These are phyloP conservation scores for Lerema accius DNA, from an alignment of 1,140 invertebrate genomes.

Conservation along the genomic window DNA sequence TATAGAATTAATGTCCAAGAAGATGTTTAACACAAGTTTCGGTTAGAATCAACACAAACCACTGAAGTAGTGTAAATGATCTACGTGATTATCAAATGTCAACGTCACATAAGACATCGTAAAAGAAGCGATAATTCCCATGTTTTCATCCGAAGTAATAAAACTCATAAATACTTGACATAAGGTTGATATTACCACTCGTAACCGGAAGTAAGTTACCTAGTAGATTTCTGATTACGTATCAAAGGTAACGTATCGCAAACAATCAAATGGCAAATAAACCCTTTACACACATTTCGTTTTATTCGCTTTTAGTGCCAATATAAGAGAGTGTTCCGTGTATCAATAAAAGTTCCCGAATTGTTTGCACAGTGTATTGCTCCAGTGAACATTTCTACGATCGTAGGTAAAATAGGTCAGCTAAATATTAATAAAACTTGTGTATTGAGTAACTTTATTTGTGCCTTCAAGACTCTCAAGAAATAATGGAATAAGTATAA, in stretches of 20 bases:
- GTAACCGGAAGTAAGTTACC: conserved; percentile 15
- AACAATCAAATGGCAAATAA: conserved; percentile 69
- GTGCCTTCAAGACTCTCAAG: not conserved
- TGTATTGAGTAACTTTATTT: not conserved
- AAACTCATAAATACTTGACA: conserved; percentile 30
- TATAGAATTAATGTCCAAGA: too few species aligned
- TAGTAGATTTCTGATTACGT: conserved; percentile 15
- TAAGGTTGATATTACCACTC: conserved; percentile 45
- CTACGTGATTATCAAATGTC: too few species aligned
- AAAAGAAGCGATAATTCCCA: too few species aligned
- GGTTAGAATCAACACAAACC: too few species aligned
- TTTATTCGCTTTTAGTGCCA: conserved; percentile 59
- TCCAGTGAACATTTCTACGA: conserved; percentile 8
- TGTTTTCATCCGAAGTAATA: too few species aligned
- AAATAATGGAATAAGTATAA: too few species aligned
- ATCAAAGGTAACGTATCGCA: conserved; percentile 41
- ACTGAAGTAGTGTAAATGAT: too few species aligned
- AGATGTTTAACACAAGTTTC: too few species aligned
- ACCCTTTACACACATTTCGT: conserved; percentile 56
- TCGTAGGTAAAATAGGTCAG: conserved; percentile 19
- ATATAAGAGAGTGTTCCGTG: conserved; percentile 47
- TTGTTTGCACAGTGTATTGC: conserved; percentile 22
- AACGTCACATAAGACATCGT: too few species aligned
- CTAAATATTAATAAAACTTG: conserved; percentile 13
- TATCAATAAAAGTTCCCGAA: conserved; percentile 47